Conservation (phyloP, 2,888 invertebrate species). For the Calephelis perditalis region DNA sequence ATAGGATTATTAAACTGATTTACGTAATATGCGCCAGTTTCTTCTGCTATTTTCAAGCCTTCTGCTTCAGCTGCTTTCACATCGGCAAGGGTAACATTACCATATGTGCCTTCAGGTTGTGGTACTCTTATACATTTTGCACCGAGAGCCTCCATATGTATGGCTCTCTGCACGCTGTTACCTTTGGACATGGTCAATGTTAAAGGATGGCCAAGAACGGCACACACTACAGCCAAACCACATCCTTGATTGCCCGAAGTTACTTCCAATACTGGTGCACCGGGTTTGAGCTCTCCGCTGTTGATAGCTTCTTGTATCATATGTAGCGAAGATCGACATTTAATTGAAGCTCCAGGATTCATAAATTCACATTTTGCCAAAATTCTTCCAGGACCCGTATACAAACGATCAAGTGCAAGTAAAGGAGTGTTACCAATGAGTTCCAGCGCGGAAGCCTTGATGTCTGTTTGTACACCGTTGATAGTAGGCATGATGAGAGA, state of each 20-base stretch:
- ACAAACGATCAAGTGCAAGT: constrained; percentile 62
- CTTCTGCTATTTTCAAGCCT: constrained; percentile 47
- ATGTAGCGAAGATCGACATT: constrained; percentile 60
- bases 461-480: constrained; percentile 46
- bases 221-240: constrained; percentile 66
- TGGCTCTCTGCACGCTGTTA: constrained; percentile 62
- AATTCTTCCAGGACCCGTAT: constrained; percentile 62
- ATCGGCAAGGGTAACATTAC: constrained; percentile 61
- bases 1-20: constrained; percentile 60
- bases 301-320: constrained; percentile 55
- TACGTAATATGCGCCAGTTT: constrained; percentile 58
- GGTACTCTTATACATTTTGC: constrained; percentile 61
- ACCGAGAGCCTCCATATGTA: constrained; percentile 69
- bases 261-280: constrained; percentile 55
- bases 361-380: constrained; percentile 70
- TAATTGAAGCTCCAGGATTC: constrained; percentile 69
- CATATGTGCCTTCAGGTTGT: constrained; percentile 66
- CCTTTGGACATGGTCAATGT: constrained; percentile 66
- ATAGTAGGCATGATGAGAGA: constrained; percentile 35
- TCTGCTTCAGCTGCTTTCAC: constrained; percentile 56
- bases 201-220: constrained; percentile 60
- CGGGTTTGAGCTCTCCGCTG: constrained; percentile 52
- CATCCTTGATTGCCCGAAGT: constrained; percentile 71
- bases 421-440: constrained; percentile 68
- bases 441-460: constrained; percentile 62